Percentiles rank a stretch among this genome's conserved stretches.
Conservation (phyloP, 2,797 vertebrate species). For the Yasuhikotakia modesta region DNA sequence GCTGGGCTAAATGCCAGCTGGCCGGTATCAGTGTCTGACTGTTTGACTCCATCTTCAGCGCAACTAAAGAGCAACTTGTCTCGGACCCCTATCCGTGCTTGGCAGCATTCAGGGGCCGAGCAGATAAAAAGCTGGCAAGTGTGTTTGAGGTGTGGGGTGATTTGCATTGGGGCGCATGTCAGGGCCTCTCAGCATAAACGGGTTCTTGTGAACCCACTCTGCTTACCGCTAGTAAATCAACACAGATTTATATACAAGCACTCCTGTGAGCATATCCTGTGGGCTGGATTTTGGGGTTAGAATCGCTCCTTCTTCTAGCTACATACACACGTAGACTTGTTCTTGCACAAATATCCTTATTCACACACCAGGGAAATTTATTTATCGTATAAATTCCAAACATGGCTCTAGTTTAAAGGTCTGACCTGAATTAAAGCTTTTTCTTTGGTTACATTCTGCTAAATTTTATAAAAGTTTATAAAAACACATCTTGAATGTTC, state of each 20-base stretch:
- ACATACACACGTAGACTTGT: slow-evolving; percentile 20
- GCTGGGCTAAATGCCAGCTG: slow-evolving; percentile 28
- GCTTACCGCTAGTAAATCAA: slow-evolving; percentile 67
- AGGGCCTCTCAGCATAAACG: slow-evolving; percentile 73
- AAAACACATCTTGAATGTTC: too few species aligned
- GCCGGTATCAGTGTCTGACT: slow-evolving; percentile 24
- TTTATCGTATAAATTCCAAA: slow-evolving; percentile 5
- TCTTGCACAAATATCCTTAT: slow-evolving; percentile 29
- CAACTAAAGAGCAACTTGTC: slow-evolving; percentile 39
- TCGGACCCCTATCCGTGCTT: slow-evolving; percentile 29
- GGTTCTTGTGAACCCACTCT: slow-evolving; percentile 65
- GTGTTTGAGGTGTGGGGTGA: slow-evolving; percentile 69
- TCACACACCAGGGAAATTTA: neutral
- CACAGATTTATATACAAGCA: slow-evolving; percentile 61
- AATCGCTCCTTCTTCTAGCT: slow-evolving; percentile 34
- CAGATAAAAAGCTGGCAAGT: slow-evolving; percentile 52
- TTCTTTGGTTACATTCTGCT: neutral
- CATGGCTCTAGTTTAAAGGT: neutral
- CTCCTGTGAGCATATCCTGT: slow-evolving; percentile 44
- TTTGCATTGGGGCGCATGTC: slow-evolving; percentile 70
- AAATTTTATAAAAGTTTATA: neutral
- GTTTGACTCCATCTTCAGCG: slow-evolving; percentile 36
- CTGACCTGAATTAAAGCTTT: neutral
- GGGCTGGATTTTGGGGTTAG: slow-evolving; percentile 16
- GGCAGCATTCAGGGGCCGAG: slow-evolving; percentile 28